These are phyloP conservation scores for Plebejus argus DNA, from an alignment of 2,888 invertebrate species.

Conservation along the genomic window DNA sequence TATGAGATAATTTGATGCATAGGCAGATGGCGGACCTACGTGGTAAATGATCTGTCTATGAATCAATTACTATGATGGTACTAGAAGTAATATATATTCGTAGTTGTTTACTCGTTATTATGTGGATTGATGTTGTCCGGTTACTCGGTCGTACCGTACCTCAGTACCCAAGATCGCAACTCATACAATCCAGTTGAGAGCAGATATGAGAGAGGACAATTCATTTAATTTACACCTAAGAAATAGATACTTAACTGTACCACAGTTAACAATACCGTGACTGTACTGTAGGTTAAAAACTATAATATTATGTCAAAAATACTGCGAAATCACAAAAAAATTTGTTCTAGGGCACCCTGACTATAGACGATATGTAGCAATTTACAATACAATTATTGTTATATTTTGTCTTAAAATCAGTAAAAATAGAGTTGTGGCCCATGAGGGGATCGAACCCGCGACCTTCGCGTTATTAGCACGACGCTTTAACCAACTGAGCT, in stretches of 20 bases:
- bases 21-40: too few species aligned
- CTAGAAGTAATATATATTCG: neutral
- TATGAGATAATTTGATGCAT: too few species aligned
- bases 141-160: neutral
- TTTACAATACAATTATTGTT: too few species aligned
- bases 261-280: too few species aligned
- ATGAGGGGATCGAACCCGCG: constrained; percentile 66
- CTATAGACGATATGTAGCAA: too few species aligned
- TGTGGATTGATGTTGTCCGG: neutral
- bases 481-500: constrained; percentile 63
- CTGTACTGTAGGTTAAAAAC: neutral
- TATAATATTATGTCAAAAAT: neutral
- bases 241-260: too few species aligned
- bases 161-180: neutral
- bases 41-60: too few species aligned
- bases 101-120: neutral
- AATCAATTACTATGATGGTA: too few species aligned
- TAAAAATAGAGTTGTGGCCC: constrained; percentile 48
- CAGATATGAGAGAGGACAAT: neutral
- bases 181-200: neutral
- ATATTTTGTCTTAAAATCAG: too few species aligned
- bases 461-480: constrained; percentile 64
- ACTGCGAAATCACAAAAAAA: too few species aligned
- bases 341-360: too few species aligned
- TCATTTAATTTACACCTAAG: neutral